Base-by-base conservation (phyloP, 2,888 invertebrate genomes). In the Erannis defoliaria region DNA sequence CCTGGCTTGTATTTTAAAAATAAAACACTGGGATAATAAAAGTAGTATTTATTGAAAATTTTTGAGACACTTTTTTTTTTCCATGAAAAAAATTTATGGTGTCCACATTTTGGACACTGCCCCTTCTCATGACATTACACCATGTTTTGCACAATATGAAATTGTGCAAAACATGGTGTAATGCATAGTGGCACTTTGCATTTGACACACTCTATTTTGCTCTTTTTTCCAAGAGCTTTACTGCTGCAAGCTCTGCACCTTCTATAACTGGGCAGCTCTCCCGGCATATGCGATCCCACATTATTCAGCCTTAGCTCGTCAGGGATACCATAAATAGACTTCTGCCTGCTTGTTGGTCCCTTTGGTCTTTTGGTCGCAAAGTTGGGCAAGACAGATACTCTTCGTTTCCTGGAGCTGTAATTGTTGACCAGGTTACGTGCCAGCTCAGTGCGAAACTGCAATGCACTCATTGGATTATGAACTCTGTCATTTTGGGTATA, bases 161-260 rank as follows among this genome's bases (percentile, higher is more conserved):
- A n/a, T n/a, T n/a, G n/a, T n/a, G n/a, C n/a, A n/a, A 49, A 49
- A 23, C 49, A 56, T 21, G 49, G 55, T 71, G 64, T 29, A 51
- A 48, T 55, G 50, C 63, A 66, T 35, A 63, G 43, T 37, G 45
- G 35, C 12, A 55, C 38, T 58, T 49, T 38, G 48, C 63, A 62
- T 56, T 58, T 64, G 48, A 35, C 46, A 46, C 62, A 63, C 57
- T 57, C 40, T 60, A n/a, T n/a, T n/a, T n/a, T n/a, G n/a, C 53
- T 56, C 56, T 51, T 62, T 59, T 64, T 64, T 45, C 37, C 56
- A 16, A 56, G 38, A 35, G 48, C 49, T 54, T 58, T 59, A 56
- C 54, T 67, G 58, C 64, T 64, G 58, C 64, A 67, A 43, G 45
- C 54, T 59, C 64, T 55, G 58, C 62, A 58, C 37, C 63, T 57